Conservation (phyloP, 2,797 vertebrate species). For the Macrochelys suwanniensis region DNA sequence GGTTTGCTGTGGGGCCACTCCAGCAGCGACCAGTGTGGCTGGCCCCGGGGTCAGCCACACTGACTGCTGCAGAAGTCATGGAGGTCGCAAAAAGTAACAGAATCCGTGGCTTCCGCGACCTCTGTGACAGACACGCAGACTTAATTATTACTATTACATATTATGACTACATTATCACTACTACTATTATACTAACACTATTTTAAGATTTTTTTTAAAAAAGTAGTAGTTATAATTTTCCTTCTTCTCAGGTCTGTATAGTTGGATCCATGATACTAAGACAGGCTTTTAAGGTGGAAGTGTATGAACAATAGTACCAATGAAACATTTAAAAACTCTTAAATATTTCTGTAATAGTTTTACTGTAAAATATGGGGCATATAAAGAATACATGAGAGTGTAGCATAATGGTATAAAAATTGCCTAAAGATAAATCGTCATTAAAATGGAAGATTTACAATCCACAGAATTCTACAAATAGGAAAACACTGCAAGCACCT, state of each 20-base stretch:
- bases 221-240: background rate
- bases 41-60: too few species aligned
- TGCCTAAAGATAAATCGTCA: slow-evolving; percentile 30
- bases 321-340: slow-evolving; percentile 38
- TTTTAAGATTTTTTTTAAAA: slow-evolving; percentile 9
- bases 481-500: slow-evolving; percentile 25
- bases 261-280: background rate
- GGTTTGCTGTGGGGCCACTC: too few species aligned
- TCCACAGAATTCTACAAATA: slow-evolving; percentile 39
- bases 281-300: slow-evolving; percentile 29
- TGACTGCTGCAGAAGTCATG: too few species aligned
- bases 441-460: slow-evolving; percentile 56
- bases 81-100: too few species aligned
- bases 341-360: background rate
- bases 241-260: background rate
- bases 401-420: slow-evolving; percentile 6
- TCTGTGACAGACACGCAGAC: too few species aligned
- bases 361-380: background rate
- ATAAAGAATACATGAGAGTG: background rate
- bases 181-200: background rate
- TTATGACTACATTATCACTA: too few species aligned
- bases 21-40: too few species aligned
- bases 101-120: too few species aligned
- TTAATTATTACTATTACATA: background rate
- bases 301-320: slow-evolving; percentile 56